These are phyloP conservation scores for Cephus rjabovi DNA, from an alignment of 2,888 invertebrate species.

Conservation along the genomic window DNA sequence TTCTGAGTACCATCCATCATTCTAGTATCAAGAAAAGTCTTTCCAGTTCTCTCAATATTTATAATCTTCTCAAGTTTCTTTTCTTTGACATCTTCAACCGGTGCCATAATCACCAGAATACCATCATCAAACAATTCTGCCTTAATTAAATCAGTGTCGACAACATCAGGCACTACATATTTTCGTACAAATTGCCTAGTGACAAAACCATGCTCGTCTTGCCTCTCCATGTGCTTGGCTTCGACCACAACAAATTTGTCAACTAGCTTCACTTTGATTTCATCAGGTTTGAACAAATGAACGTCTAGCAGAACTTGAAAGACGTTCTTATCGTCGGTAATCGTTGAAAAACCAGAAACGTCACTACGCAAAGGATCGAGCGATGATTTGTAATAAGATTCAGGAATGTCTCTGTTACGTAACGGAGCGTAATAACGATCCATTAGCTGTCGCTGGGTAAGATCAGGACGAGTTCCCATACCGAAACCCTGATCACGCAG, in stretches of 20 bases:
- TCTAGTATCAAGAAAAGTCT: not conserved
- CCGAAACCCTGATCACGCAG: conserved; percentile 76
- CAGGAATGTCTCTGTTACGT: conserved; percentile 27
- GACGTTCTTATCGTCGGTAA: too few relatives aligned
- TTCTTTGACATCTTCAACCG: conserved; percentile 53
- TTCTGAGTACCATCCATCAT: too few relatives aligned
- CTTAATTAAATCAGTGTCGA: conserved; percentile 76
- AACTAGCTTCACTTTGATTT: conserved; percentile 78
- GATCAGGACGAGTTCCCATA: conserved; percentile 76
- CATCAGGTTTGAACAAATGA: conserved; percentile 71
- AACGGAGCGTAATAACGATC: conserved; percentile 48
- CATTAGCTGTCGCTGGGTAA: conserved; percentile 69
- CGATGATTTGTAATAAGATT: conserved; percentile 52
- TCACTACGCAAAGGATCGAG: conserved; percentile 41
- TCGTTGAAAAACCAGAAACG: conserved; percentile 31
- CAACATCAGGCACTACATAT: conserved; percentile 77
- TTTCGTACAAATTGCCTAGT: conserved; percentile 81
- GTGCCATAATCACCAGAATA: conserved; percentile 74
- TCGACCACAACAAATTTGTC: conserved; percentile 76
- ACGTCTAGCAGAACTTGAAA: too few relatives aligned
- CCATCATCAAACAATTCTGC: conserved; percentile 81
- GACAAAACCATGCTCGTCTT: conserved; percentile 83
- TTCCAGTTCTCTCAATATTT: conserved; percentile 13
- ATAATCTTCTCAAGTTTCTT: conserved; percentile 8
- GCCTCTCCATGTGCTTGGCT: conserved; percentile 84